Percentiles rank a stretch among this genome's conserved stretches.
These are phyloP conservation scores for Poeciliopsis occidentalis DNA, from an alignment of 2,113 vertebrate genomes.

Conservation along the genomic window DNA sequence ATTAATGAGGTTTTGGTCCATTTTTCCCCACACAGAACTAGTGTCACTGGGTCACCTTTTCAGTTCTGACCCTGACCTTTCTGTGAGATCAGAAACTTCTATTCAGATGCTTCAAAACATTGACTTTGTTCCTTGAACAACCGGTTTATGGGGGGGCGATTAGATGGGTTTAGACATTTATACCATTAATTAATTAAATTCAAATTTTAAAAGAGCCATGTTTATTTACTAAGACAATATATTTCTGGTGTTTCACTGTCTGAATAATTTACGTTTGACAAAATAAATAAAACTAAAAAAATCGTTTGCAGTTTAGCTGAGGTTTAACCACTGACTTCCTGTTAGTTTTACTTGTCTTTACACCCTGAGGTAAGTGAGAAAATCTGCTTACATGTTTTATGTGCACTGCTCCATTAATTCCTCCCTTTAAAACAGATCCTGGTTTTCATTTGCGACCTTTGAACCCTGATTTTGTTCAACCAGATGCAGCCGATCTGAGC, in stretches of 20 bases:
- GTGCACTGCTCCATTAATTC: constrained; percentile 14
- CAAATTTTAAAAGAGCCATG: neutral
- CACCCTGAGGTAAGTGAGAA: neutral
- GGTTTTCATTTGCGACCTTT: constrained; percentile 8
- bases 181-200: neutral
- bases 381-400: neutral
- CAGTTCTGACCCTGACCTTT: neutral
- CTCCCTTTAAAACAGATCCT: neutral
- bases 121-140: no score
- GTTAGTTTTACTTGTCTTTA: neutral
- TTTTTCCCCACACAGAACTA: neutral
- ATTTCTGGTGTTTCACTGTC: no score
- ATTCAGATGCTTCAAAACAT: no score
- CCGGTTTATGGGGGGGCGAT: no score
- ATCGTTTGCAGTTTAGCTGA: no score
- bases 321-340: neutral
- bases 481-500: constrained; percentile 28
- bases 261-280: no score
- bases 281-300: no score
- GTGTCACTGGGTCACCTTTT: neutral
- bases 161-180: neutral
- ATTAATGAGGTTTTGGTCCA: neutral
- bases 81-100: neutral
- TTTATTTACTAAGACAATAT: no score
- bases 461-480: constrained; percentile 21